Percentiles rank a stretch among this genome's conserved stretches.
These are phyloP conservation scores for Eupithecia subfuscata DNA, from an alignment of 2,888 invertebrate species.

Conservation along the genomic window DNA sequence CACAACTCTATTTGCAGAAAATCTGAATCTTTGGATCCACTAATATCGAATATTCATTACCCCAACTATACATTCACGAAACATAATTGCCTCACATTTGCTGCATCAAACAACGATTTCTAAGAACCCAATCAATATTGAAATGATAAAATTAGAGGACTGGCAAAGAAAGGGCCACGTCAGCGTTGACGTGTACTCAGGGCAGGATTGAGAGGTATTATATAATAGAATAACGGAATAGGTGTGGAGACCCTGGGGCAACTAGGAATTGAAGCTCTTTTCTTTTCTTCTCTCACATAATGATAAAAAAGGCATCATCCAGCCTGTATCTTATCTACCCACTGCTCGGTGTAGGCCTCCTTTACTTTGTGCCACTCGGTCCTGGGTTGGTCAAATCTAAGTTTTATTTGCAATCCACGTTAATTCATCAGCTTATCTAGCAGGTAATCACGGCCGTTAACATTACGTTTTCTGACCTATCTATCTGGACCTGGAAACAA, in stretches of 20 bases:
- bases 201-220: not conserved
- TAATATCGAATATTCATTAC: too few relatives aligned
- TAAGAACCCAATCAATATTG: not conserved
- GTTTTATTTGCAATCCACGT: too few relatives aligned
- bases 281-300: not conserved
- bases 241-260: not conserved
- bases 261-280: not conserved
- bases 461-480: too few relatives aligned
- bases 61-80: too few relatives aligned
- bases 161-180: not conserved
- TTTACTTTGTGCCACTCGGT: too few relatives aligned
- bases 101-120: constrained; percentile 1
- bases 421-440: too few relatives aligned
- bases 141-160: not conserved
- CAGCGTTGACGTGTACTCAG: constrained; percentile 1
- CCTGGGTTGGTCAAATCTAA: not conserved
- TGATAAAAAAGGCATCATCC: not conserved
- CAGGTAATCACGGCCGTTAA: too few relatives aligned
- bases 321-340: not conserved
- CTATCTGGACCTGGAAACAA: too few relatives aligned
- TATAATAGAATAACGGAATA: too few relatives aligned
- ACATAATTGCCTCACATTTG: not conserved
- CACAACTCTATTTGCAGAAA: too few relatives aligned
- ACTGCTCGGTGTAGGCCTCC: not conserved
- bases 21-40: too few relatives aligned